Conservation (phyloP, 2,888 invertebrate genomes). For the Drosophila cracens region DNA sequence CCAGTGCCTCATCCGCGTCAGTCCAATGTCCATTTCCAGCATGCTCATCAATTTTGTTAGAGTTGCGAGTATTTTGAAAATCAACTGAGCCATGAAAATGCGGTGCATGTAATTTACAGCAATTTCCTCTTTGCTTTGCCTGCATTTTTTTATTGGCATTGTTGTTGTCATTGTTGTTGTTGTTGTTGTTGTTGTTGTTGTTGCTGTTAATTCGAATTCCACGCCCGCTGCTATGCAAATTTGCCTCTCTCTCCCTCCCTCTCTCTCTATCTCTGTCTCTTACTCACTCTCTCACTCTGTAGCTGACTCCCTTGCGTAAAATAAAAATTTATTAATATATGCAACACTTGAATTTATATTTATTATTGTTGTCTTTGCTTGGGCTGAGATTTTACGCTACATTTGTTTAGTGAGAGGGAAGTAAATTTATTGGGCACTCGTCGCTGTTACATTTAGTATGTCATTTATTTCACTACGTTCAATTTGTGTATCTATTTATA, state of each 20-base stretch:
- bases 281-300: background rate
- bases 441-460: conserved; percentile 34
- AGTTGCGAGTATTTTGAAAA: conserved; percentile 38
- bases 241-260: background rate
- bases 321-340: conserved; percentile 71
- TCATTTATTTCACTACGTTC: conserved; percentile 52
- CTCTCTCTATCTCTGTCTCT: background rate
- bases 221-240: conserved; percentile 57
- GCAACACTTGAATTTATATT: conserved; percentile 63
- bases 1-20: background rate
- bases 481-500: background rate
- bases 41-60: conserved; percentile 49
- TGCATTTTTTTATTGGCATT: conserved; percentile 43
- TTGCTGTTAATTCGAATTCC: conserved; percentile 47
- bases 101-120: conserved; percentile 70
- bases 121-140: conserved; percentile 65
- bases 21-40: conserved; percentile 4
- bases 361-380: conserved; percentile 45
- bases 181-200: conserved; percentile 34
- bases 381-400: conserved; percentile 49
- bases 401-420: conserved; percentile 34
- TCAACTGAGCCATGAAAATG: conserved; percentile 73
- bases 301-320: conserved; percentile 8
- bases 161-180: conserved; percentile 3
- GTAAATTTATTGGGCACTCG: conserved; percentile 33